These are phyloP conservation scores for Calameuta filiformis DNA, from an alignment of 2,888 invertebrate genomes.

Conservation along the genomic window DNA sequence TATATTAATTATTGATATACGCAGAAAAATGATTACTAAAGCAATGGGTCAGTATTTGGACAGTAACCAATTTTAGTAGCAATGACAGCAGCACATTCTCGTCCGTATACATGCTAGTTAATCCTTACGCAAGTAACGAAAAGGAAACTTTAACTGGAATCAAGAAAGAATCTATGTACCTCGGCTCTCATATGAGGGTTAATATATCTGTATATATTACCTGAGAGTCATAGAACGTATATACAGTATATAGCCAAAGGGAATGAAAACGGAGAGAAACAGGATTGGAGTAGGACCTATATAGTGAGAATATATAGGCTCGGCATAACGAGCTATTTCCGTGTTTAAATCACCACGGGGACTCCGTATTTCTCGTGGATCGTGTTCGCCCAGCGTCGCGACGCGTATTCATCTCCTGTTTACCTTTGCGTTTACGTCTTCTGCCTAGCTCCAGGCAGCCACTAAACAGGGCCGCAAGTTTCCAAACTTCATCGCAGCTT, in stretches of 20 bases:
- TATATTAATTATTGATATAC: too few relatives aligned
- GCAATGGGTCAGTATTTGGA: too few relatives aligned
- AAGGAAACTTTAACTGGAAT: too few relatives aligned
- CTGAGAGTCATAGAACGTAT: too few relatives aligned
- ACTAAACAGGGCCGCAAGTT: not conserved
- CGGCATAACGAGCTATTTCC: constrained; percentile 29
- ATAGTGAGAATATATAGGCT: not conserved
- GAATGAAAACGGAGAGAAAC: not conserved
- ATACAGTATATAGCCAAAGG: not conserved
- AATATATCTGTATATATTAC: too few relatives aligned
- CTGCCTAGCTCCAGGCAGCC: not conserved
- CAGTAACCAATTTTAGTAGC: too few relatives aligned
- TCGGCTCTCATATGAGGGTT: too few relatives aligned
- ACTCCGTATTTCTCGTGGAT: not conserved
- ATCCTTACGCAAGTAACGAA: too few relatives aligned
- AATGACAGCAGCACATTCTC: too few relatives aligned
- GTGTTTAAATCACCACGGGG: constrained; percentile 19
- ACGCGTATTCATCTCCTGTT: constrained; percentile 2
- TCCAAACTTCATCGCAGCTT: not conserved
- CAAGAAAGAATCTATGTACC: too few relatives aligned
- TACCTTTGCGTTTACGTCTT: not conserved
- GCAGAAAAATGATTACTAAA: too few relatives aligned
- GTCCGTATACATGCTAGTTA: too few relatives aligned
- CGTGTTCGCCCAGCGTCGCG: not conserved
- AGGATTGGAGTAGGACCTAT: not conserved